Conservation (phyloP, 2,888 invertebrate species). For the Apamea crenata region DNA sequence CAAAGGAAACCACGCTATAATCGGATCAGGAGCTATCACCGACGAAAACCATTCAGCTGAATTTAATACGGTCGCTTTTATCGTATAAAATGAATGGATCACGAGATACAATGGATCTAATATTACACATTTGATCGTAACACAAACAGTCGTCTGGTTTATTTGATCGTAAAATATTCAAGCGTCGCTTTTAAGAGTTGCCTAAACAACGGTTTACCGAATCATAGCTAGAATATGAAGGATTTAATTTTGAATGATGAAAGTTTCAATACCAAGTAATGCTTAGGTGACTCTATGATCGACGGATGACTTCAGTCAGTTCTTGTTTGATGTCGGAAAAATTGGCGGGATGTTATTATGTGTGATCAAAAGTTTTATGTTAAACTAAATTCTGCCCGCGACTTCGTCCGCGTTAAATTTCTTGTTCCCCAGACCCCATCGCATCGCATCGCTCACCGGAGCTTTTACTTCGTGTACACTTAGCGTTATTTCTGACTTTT, state of each 20-base stretch:
- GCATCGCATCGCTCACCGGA: too few species aligned
- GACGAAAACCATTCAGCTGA: constrained; percentile 18
- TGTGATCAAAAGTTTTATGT: neutral
- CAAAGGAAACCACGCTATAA: constrained; percentile 57
- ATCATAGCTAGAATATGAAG: neutral
- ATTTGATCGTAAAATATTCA: constrained; percentile 21
- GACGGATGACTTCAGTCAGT: neutral
- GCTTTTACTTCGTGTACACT: too few species aligned
- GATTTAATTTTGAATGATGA: neutral
- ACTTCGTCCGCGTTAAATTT: too few species aligned
- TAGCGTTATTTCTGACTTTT: too few species aligned
- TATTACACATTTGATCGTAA: constrained; percentile 9
- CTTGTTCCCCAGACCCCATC: too few species aligned
- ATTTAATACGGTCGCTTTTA: constrained; percentile 30
- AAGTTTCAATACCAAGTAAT: neutral
- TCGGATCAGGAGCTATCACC: constrained; percentile 35
- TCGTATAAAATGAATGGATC: constrained; percentile 8
- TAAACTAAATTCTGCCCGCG: neutral
- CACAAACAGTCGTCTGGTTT: constrained; percentile 7
- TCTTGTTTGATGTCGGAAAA: neutral
- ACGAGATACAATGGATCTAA: neutral
- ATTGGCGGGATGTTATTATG: neutral
- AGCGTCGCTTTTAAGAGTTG: neutral
- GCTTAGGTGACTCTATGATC: neutral
- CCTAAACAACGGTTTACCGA: neutral